Evolutionary conservation across 2,888 invertebrate species (phyloP), one percentile per base, ranked within the genome.

Genomic region (Onchidella celtica): DNA sequence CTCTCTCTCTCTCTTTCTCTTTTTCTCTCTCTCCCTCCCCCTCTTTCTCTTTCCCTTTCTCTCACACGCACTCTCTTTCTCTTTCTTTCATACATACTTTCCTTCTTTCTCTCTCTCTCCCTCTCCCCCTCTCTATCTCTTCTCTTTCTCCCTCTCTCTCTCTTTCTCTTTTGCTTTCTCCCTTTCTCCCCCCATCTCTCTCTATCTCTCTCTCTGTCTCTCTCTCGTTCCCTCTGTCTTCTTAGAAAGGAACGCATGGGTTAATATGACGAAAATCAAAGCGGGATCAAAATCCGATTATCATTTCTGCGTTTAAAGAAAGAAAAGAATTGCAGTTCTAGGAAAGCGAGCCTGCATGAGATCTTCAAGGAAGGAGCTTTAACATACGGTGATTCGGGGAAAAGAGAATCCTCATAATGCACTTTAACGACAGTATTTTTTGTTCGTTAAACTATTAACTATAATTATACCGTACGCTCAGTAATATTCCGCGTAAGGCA

Each of bases 181-280:
- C 29, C 36, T n/a, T n/a, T 59, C 14, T 59, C 29, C 59, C 17
- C 24, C 24, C 27, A 24, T 75, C 11, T n/a, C 38, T 63, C 38
- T 61, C 63, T 63, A n/a, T 63, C 36, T 75, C n/a, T 63, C 38
- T 75, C 63, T 61, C 75, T 75, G 24, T 17, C 47, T 17, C 38
- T 24, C 38, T 69, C 14, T 69, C 69, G 32, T 17, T 69, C 69
- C 36, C 34, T 69, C 38, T 29, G 6, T 17, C 17, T 47, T 17
- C 17, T 17, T 47, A 6, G 47, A 11, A 47, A 11, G 9, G 17
- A 47, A 47, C 47, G 47, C 47, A 6, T 47, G 9, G 9, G 47
- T 17, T 47, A 17, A 47, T 6, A 47, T 11, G 47, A 47, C 6
- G 47, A 47, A 47, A 17, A 47, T 11, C 47, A 47, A 47, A 6